Conservation (phyloP, 1,140 invertebrate genomes). For the Leptestheria dahalacensis region DNA sequence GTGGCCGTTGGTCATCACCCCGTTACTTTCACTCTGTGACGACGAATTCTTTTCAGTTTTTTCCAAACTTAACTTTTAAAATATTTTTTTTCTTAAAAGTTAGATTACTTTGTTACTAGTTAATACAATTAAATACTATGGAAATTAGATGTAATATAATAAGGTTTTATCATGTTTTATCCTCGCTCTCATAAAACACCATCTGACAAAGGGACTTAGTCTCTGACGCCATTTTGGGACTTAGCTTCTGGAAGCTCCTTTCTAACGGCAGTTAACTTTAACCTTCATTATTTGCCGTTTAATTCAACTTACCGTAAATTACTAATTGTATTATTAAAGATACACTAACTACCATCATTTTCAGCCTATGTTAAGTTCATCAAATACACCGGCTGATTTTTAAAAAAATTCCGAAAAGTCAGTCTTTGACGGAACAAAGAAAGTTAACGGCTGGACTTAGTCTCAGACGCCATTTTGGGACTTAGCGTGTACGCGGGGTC, state of each 20-base stretch:
- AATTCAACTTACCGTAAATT: too few relatives aligned
- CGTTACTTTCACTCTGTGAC: constrained; percentile 28
- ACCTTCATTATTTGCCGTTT: too few relatives aligned
- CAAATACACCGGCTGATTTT: not conserved
- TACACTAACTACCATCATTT: too few relatives aligned
- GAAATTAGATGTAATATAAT: too few relatives aligned
- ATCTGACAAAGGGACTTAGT: constrained; percentile 42
- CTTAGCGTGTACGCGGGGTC: not conserved
- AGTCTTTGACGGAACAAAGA: not conserved
- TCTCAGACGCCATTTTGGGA: not conserved
- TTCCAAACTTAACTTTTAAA: not conserved
- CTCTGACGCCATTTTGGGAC: constrained; percentile 68
- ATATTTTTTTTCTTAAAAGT: constrained; percentile 22
- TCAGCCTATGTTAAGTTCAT: not conserved
- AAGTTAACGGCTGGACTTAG: not conserved
- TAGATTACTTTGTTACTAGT: constrained; percentile 13
- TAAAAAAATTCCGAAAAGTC: not conserved
- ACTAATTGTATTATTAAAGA: too few relatives aligned
- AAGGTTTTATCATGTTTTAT: too few relatives aligned
- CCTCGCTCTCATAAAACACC: too few relatives aligned
- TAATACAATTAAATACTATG: constrained; percentile 7
- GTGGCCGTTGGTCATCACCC: constrained; percentile 25
- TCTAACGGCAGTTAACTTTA: too few relatives aligned
- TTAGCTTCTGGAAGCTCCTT: constrained; percentile 33
- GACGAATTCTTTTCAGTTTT: constrained; percentile 30